These are phyloP conservation scores for Megaceryle torquata DNA, from an alignment of 2,113 vertebrate species.

Conservation along the genomic window DNA sequence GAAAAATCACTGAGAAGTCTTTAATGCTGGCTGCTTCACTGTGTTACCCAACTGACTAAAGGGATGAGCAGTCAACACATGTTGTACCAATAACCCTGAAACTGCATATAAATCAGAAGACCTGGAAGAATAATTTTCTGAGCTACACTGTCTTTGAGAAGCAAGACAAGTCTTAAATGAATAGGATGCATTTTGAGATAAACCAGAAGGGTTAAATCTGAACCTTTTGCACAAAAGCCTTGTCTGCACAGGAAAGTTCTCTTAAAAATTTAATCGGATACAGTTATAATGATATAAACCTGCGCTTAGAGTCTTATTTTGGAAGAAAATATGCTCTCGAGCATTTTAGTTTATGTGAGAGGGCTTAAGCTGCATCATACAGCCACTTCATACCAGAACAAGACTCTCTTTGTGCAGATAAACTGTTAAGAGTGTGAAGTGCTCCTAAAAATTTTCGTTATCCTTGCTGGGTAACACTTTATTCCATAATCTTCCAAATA, in stretches of 20 bases:
- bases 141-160: neutral
- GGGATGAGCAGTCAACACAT: neutral
- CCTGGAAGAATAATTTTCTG: neutral
- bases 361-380: neutral
- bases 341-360: neutral
- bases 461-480: neutral
- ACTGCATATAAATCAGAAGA: neutral
- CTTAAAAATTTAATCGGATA: neutral
- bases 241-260: neutral
- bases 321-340: neutral
- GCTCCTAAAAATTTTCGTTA: neutral
- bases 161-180: neutral
- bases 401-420: neutral
- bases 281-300: neutral
- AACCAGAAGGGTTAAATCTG: neutral
- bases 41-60: neutral
- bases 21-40: neutral
- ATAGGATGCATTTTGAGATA: neutral
- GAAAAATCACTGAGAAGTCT: neutral
- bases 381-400: neutral
- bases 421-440: neutral
- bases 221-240: neutral
- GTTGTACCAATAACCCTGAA: neutral
- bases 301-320: neutral
- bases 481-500: neutral